Conservation (phyloP, 2,797 vertebrate species). For the Potorous gilbertii region DNA sequence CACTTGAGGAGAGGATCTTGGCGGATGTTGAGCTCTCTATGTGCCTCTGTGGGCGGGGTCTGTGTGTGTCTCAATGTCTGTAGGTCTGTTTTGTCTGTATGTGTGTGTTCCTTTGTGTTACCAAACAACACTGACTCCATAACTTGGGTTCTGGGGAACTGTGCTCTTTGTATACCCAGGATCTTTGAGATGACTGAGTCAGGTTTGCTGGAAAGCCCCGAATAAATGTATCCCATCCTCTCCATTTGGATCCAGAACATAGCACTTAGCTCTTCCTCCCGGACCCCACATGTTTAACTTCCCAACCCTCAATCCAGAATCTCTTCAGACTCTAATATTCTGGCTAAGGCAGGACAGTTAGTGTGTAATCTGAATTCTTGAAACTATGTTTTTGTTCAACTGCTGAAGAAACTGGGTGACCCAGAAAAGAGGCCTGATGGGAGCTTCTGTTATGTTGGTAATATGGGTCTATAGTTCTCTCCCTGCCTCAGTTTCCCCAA, state of each 20-base stretch:
- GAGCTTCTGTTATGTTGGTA: not conserved
- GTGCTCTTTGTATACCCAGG: conserved; percentile 74
- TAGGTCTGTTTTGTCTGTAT: not conserved
- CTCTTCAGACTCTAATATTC: not conserved
- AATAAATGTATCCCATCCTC: conserved; percentile 44
- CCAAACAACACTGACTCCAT: conserved; percentile 58
- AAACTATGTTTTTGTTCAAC: not conserved
- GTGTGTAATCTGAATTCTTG: not conserved
- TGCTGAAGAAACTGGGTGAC: not conserved
- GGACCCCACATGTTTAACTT: not conserved
- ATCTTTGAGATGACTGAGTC: conserved; percentile 64
- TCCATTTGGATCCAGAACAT: not conserved
- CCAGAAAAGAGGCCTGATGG: not conserved
- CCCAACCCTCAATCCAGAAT: not conserved
- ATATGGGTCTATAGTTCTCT: not conserved
- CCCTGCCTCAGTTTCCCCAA: conserved; percentile 36
- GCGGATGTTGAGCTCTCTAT: not conserved
- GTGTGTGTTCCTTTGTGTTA: conserved; percentile 51
- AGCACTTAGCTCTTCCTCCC: not conserved
- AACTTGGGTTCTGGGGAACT: conserved; percentile 66
- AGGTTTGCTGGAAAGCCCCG: conserved; percentile 53
- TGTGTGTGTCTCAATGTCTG: not conserved
- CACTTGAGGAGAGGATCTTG: not conserved
- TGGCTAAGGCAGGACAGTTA: not conserved
- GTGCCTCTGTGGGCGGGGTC: not conserved